Conservation (phyloP, 2,888 invertebrate genomes). For the Allolobophora icterica region DNA sequence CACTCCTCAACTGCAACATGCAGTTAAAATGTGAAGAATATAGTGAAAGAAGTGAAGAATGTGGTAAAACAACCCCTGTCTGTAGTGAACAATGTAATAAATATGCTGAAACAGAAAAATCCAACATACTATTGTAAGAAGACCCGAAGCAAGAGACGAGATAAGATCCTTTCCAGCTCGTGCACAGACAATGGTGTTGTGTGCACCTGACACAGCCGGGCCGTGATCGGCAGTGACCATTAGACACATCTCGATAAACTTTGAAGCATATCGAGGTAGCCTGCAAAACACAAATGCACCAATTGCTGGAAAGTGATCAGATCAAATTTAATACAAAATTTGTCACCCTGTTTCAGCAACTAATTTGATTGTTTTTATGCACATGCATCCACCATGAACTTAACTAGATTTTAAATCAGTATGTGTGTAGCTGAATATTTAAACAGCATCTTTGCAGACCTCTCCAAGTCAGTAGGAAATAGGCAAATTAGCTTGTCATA, state of each 20-base stretch:
- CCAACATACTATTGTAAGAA: constrained; percentile 87
- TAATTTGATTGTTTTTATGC: not conserved
- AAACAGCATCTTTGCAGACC: too few species aligned
- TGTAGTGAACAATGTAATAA: not conserved
- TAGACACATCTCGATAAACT: constrained; percentile 97
- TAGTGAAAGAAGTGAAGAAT: not conserved
- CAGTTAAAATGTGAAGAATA: not conserved
- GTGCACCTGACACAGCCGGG: constrained; percentile 96
- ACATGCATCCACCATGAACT: not conserved
- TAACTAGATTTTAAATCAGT: not conserved
- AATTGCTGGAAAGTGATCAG: not conserved
- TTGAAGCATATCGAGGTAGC: constrained; percentile 88
- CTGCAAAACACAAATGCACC: constrained; percentile 66
- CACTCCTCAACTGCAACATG: not conserved
- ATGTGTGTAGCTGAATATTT: too few species aligned
- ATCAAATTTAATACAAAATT: not conserved
- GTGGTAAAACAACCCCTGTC: not conserved
- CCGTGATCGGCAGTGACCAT: constrained; percentile 97
- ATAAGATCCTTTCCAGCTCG: constrained; percentile 96
- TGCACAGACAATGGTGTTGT: constrained; percentile 97
- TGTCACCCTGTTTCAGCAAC: not conserved
- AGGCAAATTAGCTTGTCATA: too few species aligned
- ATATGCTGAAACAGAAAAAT: not conserved
- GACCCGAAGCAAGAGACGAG: constrained; percentile 91
- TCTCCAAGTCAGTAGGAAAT: too few species aligned